These are phyloP conservation scores for Neotoxoptera formosana DNA, from an alignment of 1,140 invertebrate genomes.

Conservation along the genomic window DNA sequence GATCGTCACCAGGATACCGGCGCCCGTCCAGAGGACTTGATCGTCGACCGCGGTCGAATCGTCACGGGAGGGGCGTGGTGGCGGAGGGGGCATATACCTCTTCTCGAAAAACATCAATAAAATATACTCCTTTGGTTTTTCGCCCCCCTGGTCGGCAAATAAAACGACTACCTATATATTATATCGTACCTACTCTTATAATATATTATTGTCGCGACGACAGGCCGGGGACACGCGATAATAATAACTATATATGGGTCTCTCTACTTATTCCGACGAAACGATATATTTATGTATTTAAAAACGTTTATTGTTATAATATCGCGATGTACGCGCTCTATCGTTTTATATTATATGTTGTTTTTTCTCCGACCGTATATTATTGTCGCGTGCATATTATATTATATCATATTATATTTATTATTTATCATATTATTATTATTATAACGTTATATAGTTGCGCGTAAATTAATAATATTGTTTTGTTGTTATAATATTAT, in stretches of 20 bases:
- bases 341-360: not conserved
- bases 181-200: not conserved
- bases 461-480: not conserved
- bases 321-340: not conserved
- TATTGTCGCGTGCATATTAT: too few relatives aligned
- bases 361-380: not conserved
- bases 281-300: not conserved
- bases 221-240: not conserved
- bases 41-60: not conserved
- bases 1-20: conserved; percentile 68
- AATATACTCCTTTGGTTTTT: not conserved
- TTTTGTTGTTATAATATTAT: not conserved
- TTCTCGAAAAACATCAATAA: not conserved
- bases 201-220: not conserved
- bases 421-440: not conserved
- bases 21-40: conserved; percentile 65
- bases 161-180: not conserved
- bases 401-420: conserved; percentile 6
- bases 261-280: not conserved
- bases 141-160: not conserved
- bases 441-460: not conserved
- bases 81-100: not conserved
- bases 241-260: not conserved
- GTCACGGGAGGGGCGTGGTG: not conserved
- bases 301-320: not conserved